These are phyloP conservation scores for Monochamus saltuarius DNA, from an alignment of 1,140 invertebrate species.

Conservation along the genomic window DNA sequence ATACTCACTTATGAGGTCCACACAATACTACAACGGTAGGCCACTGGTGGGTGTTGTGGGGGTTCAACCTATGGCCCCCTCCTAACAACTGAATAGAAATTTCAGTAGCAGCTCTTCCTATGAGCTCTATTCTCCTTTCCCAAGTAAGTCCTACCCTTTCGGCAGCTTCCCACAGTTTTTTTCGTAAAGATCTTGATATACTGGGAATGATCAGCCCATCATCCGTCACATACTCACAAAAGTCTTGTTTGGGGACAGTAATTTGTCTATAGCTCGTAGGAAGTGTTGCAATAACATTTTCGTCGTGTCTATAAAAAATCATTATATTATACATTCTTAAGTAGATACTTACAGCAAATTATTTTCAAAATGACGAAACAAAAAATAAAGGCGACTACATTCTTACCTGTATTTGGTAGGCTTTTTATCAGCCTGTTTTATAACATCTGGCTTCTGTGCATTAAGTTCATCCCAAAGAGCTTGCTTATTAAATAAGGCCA, in stretches of 20 bases:
- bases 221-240: conserved; percentile 77
- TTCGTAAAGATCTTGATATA: conserved; percentile 66
- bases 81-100: conserved; percentile 77
- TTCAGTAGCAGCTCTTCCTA: conserved; percentile 76
- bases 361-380: neutral
- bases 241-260: conserved; percentile 62
- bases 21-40: conserved; percentile 76
- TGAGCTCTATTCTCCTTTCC: conserved; percentile 70
- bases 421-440: conserved; percentile 49
- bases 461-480: conserved; percentile 75
- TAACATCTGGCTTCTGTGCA: conserved; percentile 68
- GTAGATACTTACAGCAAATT: neutral
- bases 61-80: conserved; percentile 71
- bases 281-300: conserved; percentile 75
- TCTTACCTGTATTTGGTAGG: conserved; percentile 44
- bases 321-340: neutral
- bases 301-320: conserved; percentile 67
- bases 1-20: conserved; percentile 61
- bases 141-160: conserved; percentile 67
- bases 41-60: conserved; percentile 79
- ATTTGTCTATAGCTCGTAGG: conserved; percentile 71
- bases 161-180: conserved; percentile 65
- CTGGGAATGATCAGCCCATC: conserved; percentile 77
- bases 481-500: conserved; percentile 87
- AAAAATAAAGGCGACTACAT: neutral